Evolutionary conservation across 2,797 vertebrate genomes (phyloP), one percentile per base, ranked within the genome.

Genomic region (Anomalospiza imberbis): DNA sequence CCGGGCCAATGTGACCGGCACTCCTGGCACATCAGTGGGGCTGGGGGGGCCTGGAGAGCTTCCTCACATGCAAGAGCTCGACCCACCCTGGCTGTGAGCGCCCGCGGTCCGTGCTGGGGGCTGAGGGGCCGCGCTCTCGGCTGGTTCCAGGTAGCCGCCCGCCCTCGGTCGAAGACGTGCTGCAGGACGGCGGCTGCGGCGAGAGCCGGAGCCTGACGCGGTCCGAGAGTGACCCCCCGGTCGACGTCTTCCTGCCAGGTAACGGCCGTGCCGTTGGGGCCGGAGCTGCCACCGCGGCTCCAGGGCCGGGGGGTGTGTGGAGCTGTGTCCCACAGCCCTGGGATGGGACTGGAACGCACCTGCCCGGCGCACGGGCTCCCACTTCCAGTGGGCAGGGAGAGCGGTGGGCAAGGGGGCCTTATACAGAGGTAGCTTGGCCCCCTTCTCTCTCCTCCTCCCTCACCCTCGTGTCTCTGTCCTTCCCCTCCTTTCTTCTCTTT

Each of bases 241-340:
- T 98, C 0, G 98, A 99, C 8, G 95, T 98, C 63, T 99, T 97
- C 95, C 97, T 99, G 95, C 99, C 99, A 98, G 99, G 99, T 99
- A 97, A 85, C 0, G 9, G 72, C 60, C 1, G 2, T 0, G 7
- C n/a, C 2, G 1, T 17, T 10, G 85, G 76, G 65, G 16, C 15
- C 1, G 0, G 58, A 8, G 66, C 36, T 58, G 32, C 34, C 0
- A 0, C 10, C 0, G 0, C 0, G 2, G 32, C 55, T 68, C 36
- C 2, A 0, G 25, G 57, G 51, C 44, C 1, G 0, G 4, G 29
- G 55, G 18, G 3, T 2, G 6, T 50, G 53, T 18, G 54, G 24
- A 2, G 21, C 10, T 4, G 42, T 50, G 10, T 22, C 48, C 66
- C 2, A 20, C 34, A 19, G 75, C 47, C 34, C 9, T 2, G 2